A percentile compares a stretch with the other conserved stretches of the same genome.
Evolutionary conservation across 2,797 vertebrate genomes (phyloP).

Genomic region (Protonibea diacanthus): DNA sequence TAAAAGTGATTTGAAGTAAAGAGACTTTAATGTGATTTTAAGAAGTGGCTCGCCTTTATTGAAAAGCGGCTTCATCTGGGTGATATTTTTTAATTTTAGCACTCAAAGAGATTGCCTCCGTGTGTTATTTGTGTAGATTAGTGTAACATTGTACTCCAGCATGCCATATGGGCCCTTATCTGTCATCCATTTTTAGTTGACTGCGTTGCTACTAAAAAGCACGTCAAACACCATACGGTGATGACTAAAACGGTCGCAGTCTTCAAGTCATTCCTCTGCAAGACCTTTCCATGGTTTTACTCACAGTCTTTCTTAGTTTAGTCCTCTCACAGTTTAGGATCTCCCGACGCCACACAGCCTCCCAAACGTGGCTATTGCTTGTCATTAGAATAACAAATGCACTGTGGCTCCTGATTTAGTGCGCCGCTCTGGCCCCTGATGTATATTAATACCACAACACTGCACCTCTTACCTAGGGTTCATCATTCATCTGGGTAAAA

Average conservation of each 20-base stretch:
- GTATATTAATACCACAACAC: conserved; percentile 94
- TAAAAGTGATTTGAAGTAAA: conserved; percentile 54
- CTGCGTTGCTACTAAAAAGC: neutral
- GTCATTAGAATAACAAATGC: conserved; percentile 91
- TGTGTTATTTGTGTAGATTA: conserved; percentile 12
- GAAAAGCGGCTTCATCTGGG: conserved; percentile 1
- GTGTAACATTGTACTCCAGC: neutral
- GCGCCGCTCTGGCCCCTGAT: conserved; percentile 90
- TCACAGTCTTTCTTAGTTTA: conserved; percentile 16
- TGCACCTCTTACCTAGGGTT: conserved; percentile 79
- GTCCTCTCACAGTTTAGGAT: conserved; percentile 38
- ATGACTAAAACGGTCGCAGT: neutral
- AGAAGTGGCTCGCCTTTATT: conserved; percentile 29
- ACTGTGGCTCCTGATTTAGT: conserved; percentile 89
- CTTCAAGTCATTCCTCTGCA: conserved; percentile 5
- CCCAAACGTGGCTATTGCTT: conserved; percentile 57
- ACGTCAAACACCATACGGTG: neutral
- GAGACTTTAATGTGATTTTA: conserved; percentile 54
- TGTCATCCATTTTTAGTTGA: conserved; percentile 10
- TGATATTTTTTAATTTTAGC: conserved; percentile 19
- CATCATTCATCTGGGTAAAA: conserved; percentile 80
- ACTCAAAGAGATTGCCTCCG: conserved; percentile 17
- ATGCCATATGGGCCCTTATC: neutral
- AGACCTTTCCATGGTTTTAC: conserved; percentile 20
- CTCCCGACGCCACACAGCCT: conserved; percentile 34